phyloP scores from a whole-genome alignment of 1,140 invertebrate genomes.

The Procambarus clarkii region DNA sequence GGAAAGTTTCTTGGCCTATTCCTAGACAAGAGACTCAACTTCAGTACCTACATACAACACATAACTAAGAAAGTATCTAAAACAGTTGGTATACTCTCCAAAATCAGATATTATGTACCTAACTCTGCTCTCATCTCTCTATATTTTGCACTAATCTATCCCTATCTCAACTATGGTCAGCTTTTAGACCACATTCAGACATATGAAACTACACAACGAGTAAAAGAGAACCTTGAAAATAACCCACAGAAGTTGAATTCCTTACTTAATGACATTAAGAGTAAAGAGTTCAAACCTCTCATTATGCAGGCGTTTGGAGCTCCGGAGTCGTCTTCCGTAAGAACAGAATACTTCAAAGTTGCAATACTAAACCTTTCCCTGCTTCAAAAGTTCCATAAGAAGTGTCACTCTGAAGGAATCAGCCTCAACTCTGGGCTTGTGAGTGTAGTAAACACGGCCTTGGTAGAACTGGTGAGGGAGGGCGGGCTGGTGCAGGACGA shows the following conservation, averaged over 20 bases:
- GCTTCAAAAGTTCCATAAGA: background rate
- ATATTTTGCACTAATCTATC: too few species aligned
- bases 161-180: too few species aligned
- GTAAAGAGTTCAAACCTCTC: background rate
- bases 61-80: too few species aligned
- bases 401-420: background rate
- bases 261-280: background rate
- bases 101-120: too few species aligned
- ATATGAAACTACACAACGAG: background rate
- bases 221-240: background rate
- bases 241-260: background rate
- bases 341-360: background rate
- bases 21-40: too few species aligned
- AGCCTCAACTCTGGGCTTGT: slow-evolving; percentile 21
- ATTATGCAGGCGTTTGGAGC: slow-evolving; percentile 1
- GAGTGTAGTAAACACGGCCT: slow-evolving; percentile 10
- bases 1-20: too few species aligned
- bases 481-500: background rate
- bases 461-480: slow-evolving; percentile 36
- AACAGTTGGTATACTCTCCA: too few species aligned
- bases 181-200: background rate
- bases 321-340: background rate
- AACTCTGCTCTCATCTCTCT: too few species aligned
- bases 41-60: too few species aligned
- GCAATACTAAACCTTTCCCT: background rate